Evolutionary conservation across 2,797 vertebrate species (phyloP), one percentile per base, ranked within the genome.

Genomic region (Melanotaenia pygmaea): DNA sequence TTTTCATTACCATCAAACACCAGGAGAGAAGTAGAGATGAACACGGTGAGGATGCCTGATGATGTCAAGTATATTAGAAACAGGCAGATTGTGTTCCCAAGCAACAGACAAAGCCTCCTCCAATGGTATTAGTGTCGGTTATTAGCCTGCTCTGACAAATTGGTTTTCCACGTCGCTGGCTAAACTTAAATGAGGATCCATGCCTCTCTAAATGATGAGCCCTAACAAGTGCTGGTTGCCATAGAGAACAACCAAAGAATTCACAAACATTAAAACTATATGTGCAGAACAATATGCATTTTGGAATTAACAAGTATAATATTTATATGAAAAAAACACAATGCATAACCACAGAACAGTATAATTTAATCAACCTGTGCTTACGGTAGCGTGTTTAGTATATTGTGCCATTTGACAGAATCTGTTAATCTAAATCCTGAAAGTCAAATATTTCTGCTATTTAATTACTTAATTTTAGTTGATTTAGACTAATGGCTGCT

Each of bases 11-110:
- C 20, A 50, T 22, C 45, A 47, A 88, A 77, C 69, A 63, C 70
- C 54, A 61, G 68, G 80, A 79, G 80, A 84, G 82, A 57, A 20
- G 71, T 70, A 70, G 56, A 84, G 76, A 70, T 77, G 64, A 73
- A 79, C 37, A 10, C 77, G 53, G 85, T 72, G 72, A 72, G 66
- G 62, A 62, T 45, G 86, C 76, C 81, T 93, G 93, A 94, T 93
- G 91, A 93, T 90, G 87, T 87, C 85, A 91, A 91, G 80, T 80
- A 84, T 84, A 86, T 94, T 90, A 88, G 84, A 87, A 86, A 88
- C 82, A 93, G 85, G 91, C 92, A 91, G 91, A 92, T 91, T 82
- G 89, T 83, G 90, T 94, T 93, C 85, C 93, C 91, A 91, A 91
- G 93, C 93, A 94, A 93, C 93, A 90, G 84, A 92, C 86, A 90